Evolutionary conservation across 2,888 invertebrate genomes (phyloP), one percentile per base, ranked within the genome.

Genomic region (Matsumyia berberina): DNA sequence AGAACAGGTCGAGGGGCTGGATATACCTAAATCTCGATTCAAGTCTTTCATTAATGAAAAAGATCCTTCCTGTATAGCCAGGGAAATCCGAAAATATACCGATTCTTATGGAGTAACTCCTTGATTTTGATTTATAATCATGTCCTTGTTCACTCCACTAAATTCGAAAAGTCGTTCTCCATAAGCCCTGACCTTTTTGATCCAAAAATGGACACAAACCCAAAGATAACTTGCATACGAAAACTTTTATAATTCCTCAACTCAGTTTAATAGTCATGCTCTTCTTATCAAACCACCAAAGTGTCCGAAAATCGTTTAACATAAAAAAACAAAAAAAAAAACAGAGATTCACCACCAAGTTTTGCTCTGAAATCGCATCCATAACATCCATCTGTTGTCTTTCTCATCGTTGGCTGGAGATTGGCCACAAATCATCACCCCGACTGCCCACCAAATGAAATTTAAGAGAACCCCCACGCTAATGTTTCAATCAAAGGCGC

Each of bases 401-500:
- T 49, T 51, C 58, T 72, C 60, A 72, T 72, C 49, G 72, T 24
- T 39, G 49, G 46, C 24, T 37, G 49, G 3, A 15, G 37, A 24
- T 57, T 57, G 11, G 35, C 44, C 57, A 57, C 60, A 72, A 72
- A 55, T 49, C 37, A 58, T 60, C 58, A 19, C 29, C 11, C 31
- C 15, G 29, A 8, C 37, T 35, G 12, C 19, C 64, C 15, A 17
- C 24, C 35, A 29, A 74, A 81, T 67, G 55, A 74, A 74, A 73
- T 79, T 79, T 72, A 79, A 57, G 42, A 66, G 66, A 37, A 67
- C 49, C 46, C 62, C 49, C 42, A 39, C 74, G 80, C 74, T 74
- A 74, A 81, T 81, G 80, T 69, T 67, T 81, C 80, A 81, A 81
- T 81, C 74, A 74, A 37, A 72, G 69, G 35, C 46, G 24, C 33